phyloP scores from a whole-genome alignment of 2,888 invertebrate genomes.

The Perizoma flavofasciatum region DNA sequence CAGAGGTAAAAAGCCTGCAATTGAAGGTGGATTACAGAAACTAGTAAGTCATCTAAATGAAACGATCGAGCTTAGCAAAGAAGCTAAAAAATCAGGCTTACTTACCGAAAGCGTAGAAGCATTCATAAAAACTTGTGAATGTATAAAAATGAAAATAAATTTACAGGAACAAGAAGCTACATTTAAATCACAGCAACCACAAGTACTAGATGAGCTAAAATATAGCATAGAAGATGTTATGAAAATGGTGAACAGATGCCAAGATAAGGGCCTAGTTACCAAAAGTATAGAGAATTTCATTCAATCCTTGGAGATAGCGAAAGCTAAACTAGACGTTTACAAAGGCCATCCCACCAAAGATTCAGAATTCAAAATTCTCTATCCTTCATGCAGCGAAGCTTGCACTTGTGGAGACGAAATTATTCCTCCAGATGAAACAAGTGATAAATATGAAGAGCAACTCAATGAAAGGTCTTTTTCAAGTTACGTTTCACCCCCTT shows the following conservation, averaged over 20 bases:
- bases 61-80: slow-evolving; percentile 44
- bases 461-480: not conserved
- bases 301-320: slow-evolving; percentile 42
- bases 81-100: slow-evolving; percentile 45
- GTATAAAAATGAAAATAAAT: slow-evolving; percentile 42
- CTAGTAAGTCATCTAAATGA: slow-evolving; percentile 44
- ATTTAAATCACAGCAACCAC: slow-evolving; percentile 17
- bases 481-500: slow-evolving; percentile 9
- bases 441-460: slow-evolving; percentile 4
- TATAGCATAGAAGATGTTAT: slow-evolving; percentile 46
- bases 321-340: slow-evolving; percentile 37
- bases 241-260: slow-evolving; percentile 43
- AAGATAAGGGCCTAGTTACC: slow-evolving; percentile 40
- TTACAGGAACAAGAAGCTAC: slow-evolving; percentile 3
- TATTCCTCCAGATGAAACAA: slow-evolving; percentile 13
- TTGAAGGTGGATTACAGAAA: slow-evolving; percentile 24
- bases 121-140: slow-evolving; percentile 50
- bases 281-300: slow-evolving; percentile 46
- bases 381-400: slow-evolving; percentile 17
- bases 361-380: slow-evolving; percentile 16
- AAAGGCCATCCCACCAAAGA: not conserved
- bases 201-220: slow-evolving; percentile 39
- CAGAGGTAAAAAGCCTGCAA: slow-evolving; percentile 15
- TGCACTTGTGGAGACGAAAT: slow-evolving; percentile 25
- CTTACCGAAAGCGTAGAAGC: slow-evolving; percentile 45